Evolutionary conservation across 2,888 invertebrate genomes (phyloP).

Genomic region (Stegophylla sp.): DNA sequence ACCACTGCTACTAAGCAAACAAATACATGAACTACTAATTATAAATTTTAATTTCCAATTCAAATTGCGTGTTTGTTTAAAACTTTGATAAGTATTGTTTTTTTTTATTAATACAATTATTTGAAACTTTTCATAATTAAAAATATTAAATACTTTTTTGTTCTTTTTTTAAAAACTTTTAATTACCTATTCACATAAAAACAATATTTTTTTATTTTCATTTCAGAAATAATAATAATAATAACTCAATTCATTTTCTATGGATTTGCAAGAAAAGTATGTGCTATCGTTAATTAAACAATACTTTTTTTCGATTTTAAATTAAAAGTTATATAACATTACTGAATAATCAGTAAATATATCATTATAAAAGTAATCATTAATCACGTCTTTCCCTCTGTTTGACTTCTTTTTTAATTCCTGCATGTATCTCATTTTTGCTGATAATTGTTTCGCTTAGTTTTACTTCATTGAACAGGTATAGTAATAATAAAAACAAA

Average conservation of each 20-base stretch:
- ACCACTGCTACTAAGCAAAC: constrained; percentile 4
- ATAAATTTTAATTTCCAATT: constrained; percentile 17
- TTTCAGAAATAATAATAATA: neutral
- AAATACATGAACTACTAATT: constrained; percentile 8
- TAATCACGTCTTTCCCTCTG: no score
- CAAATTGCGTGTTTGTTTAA: constrained; percentile 8
- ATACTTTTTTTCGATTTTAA: no score
- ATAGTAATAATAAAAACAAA: no score
- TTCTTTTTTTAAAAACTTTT: constrained; percentile 1
- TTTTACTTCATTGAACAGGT: no score
- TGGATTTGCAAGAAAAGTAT: neutral
- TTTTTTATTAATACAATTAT: neutral
- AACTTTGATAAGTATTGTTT: constrained; percentile 8
- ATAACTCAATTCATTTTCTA: neutral
- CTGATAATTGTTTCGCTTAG: no score
- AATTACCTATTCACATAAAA: neutral
- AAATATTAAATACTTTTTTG: constrained; percentile 2
- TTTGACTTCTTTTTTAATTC: no score
- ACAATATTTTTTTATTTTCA: neutral
- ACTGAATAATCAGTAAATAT: no score
- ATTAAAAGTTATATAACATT: no score
- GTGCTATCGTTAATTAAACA: no score
- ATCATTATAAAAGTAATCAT: no score
- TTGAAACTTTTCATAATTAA: neutral
- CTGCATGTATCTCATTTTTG: no score